A percentile compares a stretch with the other conserved stretches of the same genome.
Evolutionary conservation across 2,797 vertebrate species (phyloP).

Genomic region (Sebastes wilsoni): DNA sequence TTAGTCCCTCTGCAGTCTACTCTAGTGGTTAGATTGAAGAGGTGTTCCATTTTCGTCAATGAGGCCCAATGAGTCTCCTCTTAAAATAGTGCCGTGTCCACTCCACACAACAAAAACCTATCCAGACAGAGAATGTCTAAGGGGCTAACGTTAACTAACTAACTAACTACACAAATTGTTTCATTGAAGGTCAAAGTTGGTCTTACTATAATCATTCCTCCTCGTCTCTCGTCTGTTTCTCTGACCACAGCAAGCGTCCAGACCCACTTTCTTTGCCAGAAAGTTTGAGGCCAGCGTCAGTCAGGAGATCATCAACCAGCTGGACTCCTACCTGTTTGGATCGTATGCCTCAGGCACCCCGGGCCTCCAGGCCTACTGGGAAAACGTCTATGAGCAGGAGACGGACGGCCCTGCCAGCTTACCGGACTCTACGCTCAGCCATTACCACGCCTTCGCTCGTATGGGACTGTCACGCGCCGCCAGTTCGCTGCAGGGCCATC

Average conservation of each 20-base stretch:
- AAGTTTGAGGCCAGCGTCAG: conserved; percentile 98
- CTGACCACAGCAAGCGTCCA: conserved; percentile 87
- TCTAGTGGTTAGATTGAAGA: no score
- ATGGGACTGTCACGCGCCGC: conserved; percentile 88
- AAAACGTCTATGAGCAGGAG: conserved; percentile 89
- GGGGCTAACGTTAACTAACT: no score
- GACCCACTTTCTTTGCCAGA: conserved; percentile 96
- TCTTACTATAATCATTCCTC: background rate
- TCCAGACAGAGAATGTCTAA: no score
- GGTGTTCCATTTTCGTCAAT: no score
- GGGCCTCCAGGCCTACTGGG: conserved; percentile 93
- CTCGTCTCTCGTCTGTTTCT: background rate
- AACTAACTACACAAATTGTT: fast-evolving
- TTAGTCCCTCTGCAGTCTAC: no score
- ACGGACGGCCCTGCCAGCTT: conserved; percentile 85
- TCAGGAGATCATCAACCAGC: conserved; percentile 93
- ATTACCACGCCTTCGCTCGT: conserved; percentile 90
- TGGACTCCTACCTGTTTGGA: conserved; percentile 93
- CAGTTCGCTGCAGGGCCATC: conserved; percentile 81
- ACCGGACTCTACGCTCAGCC: conserved; percentile 86
- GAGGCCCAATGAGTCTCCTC: no score
- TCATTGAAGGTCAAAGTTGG: background rate
- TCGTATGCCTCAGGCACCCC: conserved; percentile 82
- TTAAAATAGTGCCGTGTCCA: no score
- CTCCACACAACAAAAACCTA: no score